phyloP scores from a whole-genome alignment of 2,113 vertebrate genomes.

The Aptenodytes patagonicus region DNA sequence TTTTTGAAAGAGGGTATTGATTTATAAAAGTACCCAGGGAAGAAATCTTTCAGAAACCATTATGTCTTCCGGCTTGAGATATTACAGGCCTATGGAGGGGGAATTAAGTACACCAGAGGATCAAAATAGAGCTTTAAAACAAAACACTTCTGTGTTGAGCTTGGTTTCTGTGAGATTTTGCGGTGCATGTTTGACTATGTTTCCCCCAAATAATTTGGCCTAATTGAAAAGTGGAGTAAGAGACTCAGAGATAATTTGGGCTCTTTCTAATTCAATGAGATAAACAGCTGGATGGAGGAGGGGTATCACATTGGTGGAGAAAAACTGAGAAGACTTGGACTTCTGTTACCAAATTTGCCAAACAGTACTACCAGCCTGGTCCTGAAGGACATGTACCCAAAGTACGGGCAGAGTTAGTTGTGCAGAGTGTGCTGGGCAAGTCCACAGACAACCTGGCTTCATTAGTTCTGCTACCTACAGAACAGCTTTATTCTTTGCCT shows the following conservation, averaged over 20 bases:
- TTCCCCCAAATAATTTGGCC: not conserved
- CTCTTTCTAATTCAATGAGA: not conserved
- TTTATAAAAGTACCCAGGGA: not conserved
- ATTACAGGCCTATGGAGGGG: not conserved
- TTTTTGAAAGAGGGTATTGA: not conserved
- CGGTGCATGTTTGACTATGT: not conserved
- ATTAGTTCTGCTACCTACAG: not conserved
- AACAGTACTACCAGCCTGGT: not conserved
- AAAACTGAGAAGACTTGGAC: not conserved
- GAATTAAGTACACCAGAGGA: not conserved
- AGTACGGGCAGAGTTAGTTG: not conserved
- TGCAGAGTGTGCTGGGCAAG: not conserved
- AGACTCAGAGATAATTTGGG: not conserved
- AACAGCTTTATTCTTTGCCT: not conserved
- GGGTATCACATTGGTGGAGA: not conserved
- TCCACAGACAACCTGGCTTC: not conserved
- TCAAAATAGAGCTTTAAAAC: not conserved
- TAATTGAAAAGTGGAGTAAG: not conserved
- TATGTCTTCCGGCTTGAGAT: not conserved
- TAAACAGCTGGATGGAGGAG: not conserved
- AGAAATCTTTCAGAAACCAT: not conserved
- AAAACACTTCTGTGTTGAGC: not conserved
- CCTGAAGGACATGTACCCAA: not conserved
- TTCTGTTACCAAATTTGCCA: not conserved
- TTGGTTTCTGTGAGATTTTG: not conserved